Evolutionary conservation across 2,888 invertebrate species (phyloP), one percentile per base, ranked within the genome.

Genomic region (Drosophila basisetae): DNA sequence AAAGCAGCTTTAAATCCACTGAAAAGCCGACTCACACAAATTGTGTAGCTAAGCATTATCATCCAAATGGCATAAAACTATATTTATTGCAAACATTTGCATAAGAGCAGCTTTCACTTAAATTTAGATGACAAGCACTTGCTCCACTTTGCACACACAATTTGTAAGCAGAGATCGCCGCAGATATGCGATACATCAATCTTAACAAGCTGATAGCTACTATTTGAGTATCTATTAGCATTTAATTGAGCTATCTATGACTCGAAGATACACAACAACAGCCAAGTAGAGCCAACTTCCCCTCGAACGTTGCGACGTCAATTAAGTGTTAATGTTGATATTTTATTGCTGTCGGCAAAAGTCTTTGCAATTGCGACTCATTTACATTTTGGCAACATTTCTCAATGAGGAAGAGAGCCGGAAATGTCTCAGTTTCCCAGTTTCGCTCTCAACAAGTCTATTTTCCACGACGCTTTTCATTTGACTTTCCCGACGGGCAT

Each of bases 321-420:
- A 81, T 80, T 80, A 73, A 66, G 78, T 74, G 78, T 78, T 80
- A 82, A 80, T 81, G 79, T 56, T 61, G 55, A 71, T 70, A 70
- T 73, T 80, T 80, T 70, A 70, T 73, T 35, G 64, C 77, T 33
- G 22, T 13, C 25, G 41, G 41, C 50, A 56, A 58, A 58, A 58
- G 47, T 47, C 50, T 62, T 59, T 74, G 47, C 59, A 67, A 56
- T 49, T 77, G 66, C 31, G 55, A 58, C 82, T 69, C 68, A 86
- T 81, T 83, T 78, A 56, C 84, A 84, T 84, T 77, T 83, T 66
- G 53, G 62, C 59, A 33, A 64, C 65, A 78, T 83, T 77, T 79
- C 68, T 70, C 54, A 68, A 63, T 55, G 49, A 16, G 39, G 18
- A 53, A 66, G 66, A 67, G 22, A 53, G 70, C 71, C 90, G 84